Evolutionary conservation across 2,113 vertebrate genomes (phyloP).

Genomic region (Alosa alosa): DNA sequence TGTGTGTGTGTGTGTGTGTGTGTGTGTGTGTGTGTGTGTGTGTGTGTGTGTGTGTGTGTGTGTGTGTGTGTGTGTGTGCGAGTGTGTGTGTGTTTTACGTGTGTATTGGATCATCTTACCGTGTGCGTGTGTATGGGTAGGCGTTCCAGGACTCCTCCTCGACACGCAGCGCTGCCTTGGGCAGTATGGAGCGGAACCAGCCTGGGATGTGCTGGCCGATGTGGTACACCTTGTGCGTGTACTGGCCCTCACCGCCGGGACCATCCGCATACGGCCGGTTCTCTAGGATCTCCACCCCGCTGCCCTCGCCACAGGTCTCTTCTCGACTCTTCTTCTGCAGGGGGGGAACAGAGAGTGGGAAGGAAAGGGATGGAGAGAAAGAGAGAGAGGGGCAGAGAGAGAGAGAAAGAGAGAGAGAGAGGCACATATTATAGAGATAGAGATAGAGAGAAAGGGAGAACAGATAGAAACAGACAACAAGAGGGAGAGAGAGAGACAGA

Average conservation of each 20-base stretch:
- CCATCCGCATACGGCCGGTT: slow-evolving; percentile 84
- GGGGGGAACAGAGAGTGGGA: not conserved
- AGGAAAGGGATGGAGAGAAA: not conserved
- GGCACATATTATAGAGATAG: not conserved
- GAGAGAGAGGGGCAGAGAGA: not conserved
- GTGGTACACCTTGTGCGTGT: slow-evolving; percentile 87
- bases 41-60: not conserved
- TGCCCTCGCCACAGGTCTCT: slow-evolving; percentile 86
- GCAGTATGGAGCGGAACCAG: slow-evolving; percentile 87
- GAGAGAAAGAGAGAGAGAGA: not conserved
- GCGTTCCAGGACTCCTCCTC: slow-evolving; percentile 90
- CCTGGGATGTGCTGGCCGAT: slow-evolving; percentile 89
- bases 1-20: not conserved
- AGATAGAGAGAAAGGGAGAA: not conserved
- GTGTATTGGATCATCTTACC: slow-evolving; percentile 60
- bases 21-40: not conserved
- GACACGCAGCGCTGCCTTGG: slow-evolving; percentile 83
- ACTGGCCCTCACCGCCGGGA: slow-evolving; percentile 81
- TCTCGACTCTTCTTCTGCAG: slow-evolving; percentile 87
- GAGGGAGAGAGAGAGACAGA: not conserved
- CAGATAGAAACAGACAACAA: not conserved
- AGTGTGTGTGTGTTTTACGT: not conserved
- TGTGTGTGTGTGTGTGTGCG: not conserved
- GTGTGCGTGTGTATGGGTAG: slow-evolving; percentile 85
- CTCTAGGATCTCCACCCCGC: slow-evolving; percentile 87